Percentiles rank a stretch among this genome's conserved stretches.
These are phyloP conservation scores for Catagonus wagneri DNA, from an alignment of 2,113 vertebrate species.

Conservation along the genomic window DNA sequence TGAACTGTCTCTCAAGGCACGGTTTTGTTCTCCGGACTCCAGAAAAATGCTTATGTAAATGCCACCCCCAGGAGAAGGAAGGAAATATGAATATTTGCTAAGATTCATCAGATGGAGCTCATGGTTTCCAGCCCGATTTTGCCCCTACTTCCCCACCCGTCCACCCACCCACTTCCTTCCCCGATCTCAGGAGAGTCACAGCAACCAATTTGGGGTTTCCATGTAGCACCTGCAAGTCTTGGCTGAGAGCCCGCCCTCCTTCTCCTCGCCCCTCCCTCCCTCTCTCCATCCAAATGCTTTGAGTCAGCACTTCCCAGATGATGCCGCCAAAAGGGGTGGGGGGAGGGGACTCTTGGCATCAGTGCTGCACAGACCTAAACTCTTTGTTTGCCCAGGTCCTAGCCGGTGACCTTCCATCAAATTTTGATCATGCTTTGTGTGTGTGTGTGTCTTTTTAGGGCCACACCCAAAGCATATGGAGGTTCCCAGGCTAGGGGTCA, in stretches of 20 bases:
- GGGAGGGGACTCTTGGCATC: neutral
- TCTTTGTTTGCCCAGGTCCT: neutral
- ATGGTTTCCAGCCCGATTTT: constrained; percentile 60
- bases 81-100: constrained; percentile 34
- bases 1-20: constrained; percentile 61
- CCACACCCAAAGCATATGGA: too few species aligned
- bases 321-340: neutral
- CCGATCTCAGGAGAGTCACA: constrained; percentile 45
- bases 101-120: constrained; percentile 53
- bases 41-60: constrained; percentile 66
- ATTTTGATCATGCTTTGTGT: neutral
- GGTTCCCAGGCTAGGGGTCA: too few species aligned
- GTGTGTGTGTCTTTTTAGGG: too few species aligned
- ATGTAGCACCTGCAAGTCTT: constrained; percentile 70
- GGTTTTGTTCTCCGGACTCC: constrained; percentile 64
- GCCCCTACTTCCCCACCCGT: constrained; percentile 41
- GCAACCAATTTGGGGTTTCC: constrained; percentile 49
- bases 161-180: constrained; percentile 68
- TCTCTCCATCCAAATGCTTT: neutral
- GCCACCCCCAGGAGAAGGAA: constrained; percentile 58
- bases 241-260: constrained; percentile 10
- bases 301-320: constrained; percentile 36
- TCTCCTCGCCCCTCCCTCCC: neutral
- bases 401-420: neutral
- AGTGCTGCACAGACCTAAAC: neutral